Conservation (phyloP, 2,113 vertebrate species). For the Sylvietta virens region DNA sequence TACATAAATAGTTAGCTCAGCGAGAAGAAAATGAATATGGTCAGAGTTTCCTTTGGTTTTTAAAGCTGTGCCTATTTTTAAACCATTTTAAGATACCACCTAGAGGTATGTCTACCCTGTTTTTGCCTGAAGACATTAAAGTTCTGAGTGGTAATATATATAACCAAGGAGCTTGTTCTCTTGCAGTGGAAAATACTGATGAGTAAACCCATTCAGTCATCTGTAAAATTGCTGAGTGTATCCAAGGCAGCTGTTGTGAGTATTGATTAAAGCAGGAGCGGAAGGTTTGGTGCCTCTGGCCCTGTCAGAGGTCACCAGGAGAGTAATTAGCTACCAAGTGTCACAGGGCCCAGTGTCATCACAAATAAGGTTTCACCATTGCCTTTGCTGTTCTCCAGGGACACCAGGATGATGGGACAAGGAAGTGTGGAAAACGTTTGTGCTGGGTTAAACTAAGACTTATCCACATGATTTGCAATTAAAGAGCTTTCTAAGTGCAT, state of each 20-base stretch:
- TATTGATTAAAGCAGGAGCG: slow-evolving; percentile 17
- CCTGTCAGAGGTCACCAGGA: slow-evolving; percentile 44
- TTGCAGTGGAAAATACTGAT: slow-evolving; percentile 24
- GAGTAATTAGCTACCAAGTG: slow-evolving; percentile 32
- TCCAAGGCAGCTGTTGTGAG: neutral
- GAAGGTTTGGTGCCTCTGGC: neutral
- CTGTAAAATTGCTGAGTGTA: neutral
- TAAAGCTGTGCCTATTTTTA: neutral
- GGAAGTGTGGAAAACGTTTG: slow-evolving; percentile 28
- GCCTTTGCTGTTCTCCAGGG: neutral
- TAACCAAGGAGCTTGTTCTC: neutral
- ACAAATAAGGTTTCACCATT: slow-evolving; percentile 27
- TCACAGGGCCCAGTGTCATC: slow-evolving; percentile 5
- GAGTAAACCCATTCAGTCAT: neutral
- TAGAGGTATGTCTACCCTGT: neutral
- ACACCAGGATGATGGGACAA: neutral
- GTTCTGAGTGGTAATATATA: neutral
- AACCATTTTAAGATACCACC: neutral
- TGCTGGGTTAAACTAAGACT: slow-evolving; percentile 44
- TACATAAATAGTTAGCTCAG: neutral
- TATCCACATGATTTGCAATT: slow-evolving; percentile 16
- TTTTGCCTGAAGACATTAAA: neutral
- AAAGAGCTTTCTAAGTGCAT: slow-evolving; percentile 32
- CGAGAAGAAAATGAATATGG: neutral
- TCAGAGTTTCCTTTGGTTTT: neutral